These are phyloP conservation scores for Zootoca vivipara DNA, from an alignment of 2,113 vertebrate genomes.

Conservation along the genomic window DNA sequence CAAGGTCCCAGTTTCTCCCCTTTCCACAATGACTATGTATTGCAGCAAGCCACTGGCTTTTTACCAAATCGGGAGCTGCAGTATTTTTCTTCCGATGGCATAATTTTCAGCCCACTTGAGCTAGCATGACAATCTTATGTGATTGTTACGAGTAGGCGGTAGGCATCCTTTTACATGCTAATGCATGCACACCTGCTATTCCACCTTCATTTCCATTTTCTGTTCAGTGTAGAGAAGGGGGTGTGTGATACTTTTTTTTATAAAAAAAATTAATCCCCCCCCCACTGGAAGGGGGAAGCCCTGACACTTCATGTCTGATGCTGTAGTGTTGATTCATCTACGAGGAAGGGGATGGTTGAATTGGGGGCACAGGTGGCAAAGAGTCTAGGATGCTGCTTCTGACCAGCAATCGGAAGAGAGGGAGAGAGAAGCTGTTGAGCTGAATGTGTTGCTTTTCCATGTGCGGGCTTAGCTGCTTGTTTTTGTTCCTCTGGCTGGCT, in stretches of 20 bases:
- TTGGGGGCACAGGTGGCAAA: constrained; percentile 73
- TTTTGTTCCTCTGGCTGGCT: constrained; percentile 71
- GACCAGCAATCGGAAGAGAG: constrained; percentile 54
- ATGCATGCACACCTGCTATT: constrained; percentile 79
- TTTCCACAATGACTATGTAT: constrained; percentile 77
- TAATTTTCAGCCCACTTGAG: constrained; percentile 78
- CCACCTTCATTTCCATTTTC: constrained; percentile 67
- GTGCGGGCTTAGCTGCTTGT: constrained; percentile 69
- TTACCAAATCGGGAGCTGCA: constrained; percentile 82
- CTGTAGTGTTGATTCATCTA: constrained; percentile 70
- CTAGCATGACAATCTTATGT: constrained; percentile 79
- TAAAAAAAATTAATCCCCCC: constrained; percentile 57
- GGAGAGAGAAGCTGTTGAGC: constrained; percentile 67
- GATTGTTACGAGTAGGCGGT: constrained; percentile 81
- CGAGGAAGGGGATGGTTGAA: constrained; percentile 71
- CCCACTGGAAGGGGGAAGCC: constrained; percentile 59
- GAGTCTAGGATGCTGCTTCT: constrained; percentile 60
- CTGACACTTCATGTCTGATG: constrained; percentile 54
- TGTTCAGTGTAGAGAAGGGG: neutral
- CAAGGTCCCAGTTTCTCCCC: constrained; percentile 50
- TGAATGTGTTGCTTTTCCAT: constrained; percentile 72
- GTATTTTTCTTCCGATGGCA: constrained; percentile 77
- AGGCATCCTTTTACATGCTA: constrained; percentile 79
- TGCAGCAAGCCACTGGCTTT: constrained; percentile 82
- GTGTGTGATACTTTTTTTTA: accelerated